phyloP scores from a whole-genome alignment of 2,888 invertebrate species.

The Cheilosia impressa region DNA sequence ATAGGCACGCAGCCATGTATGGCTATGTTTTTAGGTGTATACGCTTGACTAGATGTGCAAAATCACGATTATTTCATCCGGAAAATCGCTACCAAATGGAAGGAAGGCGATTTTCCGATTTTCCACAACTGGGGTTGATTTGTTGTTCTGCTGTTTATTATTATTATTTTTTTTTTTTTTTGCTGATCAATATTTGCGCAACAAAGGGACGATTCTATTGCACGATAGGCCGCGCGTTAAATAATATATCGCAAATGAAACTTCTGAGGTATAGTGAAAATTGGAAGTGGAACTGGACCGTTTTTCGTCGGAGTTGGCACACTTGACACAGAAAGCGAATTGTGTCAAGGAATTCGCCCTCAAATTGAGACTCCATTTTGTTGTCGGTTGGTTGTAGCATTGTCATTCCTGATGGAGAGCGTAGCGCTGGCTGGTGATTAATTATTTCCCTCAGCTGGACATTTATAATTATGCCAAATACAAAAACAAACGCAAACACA shows the following conservation, averaged over 20 bases:
- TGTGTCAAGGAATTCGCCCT: constrained; percentile 53
- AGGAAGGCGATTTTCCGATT: constrained; percentile 40
- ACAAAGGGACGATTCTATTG: constrained; percentile 59
- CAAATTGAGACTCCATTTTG: constrained; percentile 48
- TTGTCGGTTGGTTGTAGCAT: neutral
- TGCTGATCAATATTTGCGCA: constrained; percentile 56
- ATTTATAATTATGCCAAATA: constrained; percentile 65
- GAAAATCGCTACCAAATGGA: constrained; percentile 61
- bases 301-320: neutral
- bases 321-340: constrained; percentile 29
- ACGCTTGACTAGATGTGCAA: constrained; percentile 71
- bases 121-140: constrained; percentile 45
- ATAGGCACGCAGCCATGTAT: constrained; percentile 23
- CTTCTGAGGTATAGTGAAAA: constrained; percentile 39
- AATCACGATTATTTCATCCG: constrained; percentile 70
- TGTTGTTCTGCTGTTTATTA: constrained; percentile 54
- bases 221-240: constrained; percentile 32
- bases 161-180: constrained; percentile 42
- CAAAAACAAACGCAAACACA: constrained; percentile 37
- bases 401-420: constrained; percentile 2
- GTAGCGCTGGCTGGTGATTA: constrained; percentile 47
- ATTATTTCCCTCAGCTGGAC: constrained; percentile 61
- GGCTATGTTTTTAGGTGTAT: constrained; percentile 36
- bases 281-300: neutral
- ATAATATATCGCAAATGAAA: constrained; percentile 28